These are phyloP conservation scores for Desoria tigrina DNA, from an alignment of 2,888 invertebrate genomes.

Conservation along the genomic window DNA sequence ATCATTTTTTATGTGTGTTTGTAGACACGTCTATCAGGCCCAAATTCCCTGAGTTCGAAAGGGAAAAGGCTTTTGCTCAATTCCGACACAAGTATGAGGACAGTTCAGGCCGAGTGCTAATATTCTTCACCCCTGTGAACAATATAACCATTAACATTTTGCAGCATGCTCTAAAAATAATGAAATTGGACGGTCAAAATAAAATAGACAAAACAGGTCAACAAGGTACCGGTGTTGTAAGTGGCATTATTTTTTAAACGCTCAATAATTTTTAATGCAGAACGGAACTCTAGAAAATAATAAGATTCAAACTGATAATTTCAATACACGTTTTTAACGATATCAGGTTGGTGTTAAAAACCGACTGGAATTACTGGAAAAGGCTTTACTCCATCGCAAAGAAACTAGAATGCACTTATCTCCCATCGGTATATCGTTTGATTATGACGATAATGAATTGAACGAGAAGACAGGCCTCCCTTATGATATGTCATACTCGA, in stretches of 20 bases:
- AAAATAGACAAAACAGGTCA: constrained; percentile 4
- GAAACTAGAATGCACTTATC: constrained; percentile 15
- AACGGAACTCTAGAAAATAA: too few relatives aligned
- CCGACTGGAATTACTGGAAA: constrained; percentile 31
- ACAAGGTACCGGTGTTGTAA: not conserved
- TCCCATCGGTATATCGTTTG: constrained; percentile 39
- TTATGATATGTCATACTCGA: constrained; percentile 22
- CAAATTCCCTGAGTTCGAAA: constrained; percentile 26
- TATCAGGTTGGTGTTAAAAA: constrained; percentile 20
- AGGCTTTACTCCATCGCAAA: constrained; percentile 31
- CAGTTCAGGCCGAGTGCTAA: constrained; percentile 19
- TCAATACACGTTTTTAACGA: not conserved
- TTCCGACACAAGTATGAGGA: constrained; percentile 30
- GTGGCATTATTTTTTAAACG: not conserved
- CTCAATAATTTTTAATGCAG: not conserved
- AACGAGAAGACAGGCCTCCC: constrained; percentile 24
- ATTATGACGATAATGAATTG: constrained; percentile 16
- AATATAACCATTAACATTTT: constrained; percentile 30
- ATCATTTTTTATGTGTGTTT: too few relatives aligned
- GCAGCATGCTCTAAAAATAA: constrained; percentile 18
- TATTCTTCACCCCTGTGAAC: constrained; percentile 34
- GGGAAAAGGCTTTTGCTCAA: constrained; percentile 12
- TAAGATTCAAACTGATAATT: too few relatives aligned
- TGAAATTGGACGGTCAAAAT: constrained; percentile 23
- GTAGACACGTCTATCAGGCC: constrained; percentile 5